Base-by-base conservation (phyloP, 1,140 invertebrate species). In the Adoxophyes honmai region DNA sequence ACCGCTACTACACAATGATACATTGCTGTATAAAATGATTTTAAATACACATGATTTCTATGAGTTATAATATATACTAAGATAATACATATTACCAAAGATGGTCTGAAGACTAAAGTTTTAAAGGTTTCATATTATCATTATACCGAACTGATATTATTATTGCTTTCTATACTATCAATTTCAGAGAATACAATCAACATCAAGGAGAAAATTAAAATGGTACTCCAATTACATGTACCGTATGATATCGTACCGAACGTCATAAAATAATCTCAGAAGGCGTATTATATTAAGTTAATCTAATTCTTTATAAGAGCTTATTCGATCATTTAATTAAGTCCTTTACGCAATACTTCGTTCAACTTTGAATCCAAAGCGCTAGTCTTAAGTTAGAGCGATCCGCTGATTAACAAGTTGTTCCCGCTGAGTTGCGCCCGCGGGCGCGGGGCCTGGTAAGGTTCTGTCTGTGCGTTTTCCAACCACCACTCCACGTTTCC, bases 381-480 rank as follows among this genome's bases (percentile, higher is more conserved):
- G 61, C 70, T 82, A 84, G 48, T 68, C 54, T 66, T 84, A 82
- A 62, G 68, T 69, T 84, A 82, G 64, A 78, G 74, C 73, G 79
- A 78, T 68, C 72, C 61, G 68, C 66, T 68, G 74, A 62, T 70
- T 75, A 77, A 75, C 80, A 76, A 81, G 69, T 84, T 85, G 83
- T 75, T 83, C 81, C 80, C 83, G 80, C 74, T 70, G 71, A 74
- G 66, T 65, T 70, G 66, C 66, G 59, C 55, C 37, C 55, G 63
- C 55, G n/a, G n/a, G n/a, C n/a, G n/a, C n/a, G n/a, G n/a, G n/a
- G n/a, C n/a, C n/a, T n/a, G n/a, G n/a, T n/a, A n/a, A n/a, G n/a
- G n/a, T 6, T 62, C 48, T 60, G 56, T 60, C 66, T 65, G 59
- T 66, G 64, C 42, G 34, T 64, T 64, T 60, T 61, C 64, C 51